Base-by-base conservation (phyloP, 2,113 vertebrate species). In the Triplophysa dalaica region DNA sequence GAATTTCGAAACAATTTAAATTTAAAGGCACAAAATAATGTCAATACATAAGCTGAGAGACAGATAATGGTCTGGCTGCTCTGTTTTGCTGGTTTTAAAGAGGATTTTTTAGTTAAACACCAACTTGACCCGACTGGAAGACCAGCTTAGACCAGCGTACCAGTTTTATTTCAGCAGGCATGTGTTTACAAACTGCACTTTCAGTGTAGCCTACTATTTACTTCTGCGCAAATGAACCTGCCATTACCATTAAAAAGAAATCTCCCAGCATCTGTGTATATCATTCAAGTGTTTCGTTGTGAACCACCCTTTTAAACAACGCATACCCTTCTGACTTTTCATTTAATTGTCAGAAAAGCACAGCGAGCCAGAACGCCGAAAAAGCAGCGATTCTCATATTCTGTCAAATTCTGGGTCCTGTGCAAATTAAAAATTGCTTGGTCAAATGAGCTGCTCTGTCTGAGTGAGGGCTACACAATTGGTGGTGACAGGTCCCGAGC, bases 391-490 rank as follows among this genome's bases (percentile, higher is more conserved):
- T 75, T 73, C 77, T 56, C 24, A 67, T 80, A 80, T 83, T 83
- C 73, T 63, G 77, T 86, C 82, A 83, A 83, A 81, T 26, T 62
- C 64, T 68, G 73, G 77, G 63, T 74, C 70, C 70, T 17, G 68
- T 75, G 79, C 80, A 76, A 84, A 86, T 83, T 82, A 82, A 86
- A 85, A 86, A 83, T 81, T 68, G 83, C 82, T 72, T n/a, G 78
- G 75, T 85, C 79, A 87, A 86, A 88, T 88, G 86, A 86, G 82
- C 67, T 82, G 82, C 69, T 65, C 75, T 61, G 66, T 54, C 24
- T 82, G 87, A 88, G 54, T 83, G 87, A 85, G 78, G 78, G 68
- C 54, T 69, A 76, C 76, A 68, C 81, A 80, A 87, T 88, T 82
- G 82, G 66, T 70, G 58, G 58, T 81, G 86, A 86, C 87, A 85